phyloP scores from a whole-genome alignment of 2,113 vertebrate genomes.

The Pluvialis apricaria region DNA sequence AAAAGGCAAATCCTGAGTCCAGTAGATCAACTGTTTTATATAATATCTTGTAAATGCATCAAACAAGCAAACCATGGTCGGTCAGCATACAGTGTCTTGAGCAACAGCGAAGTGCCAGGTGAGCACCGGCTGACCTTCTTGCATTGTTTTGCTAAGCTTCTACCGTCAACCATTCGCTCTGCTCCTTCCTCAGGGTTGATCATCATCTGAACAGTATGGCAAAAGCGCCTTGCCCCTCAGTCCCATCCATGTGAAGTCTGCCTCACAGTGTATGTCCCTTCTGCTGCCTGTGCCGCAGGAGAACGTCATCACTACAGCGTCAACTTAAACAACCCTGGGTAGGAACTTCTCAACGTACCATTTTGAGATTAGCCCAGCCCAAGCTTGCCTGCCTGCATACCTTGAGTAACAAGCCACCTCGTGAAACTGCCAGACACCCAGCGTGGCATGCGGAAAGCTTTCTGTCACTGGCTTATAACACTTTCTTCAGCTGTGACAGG shows the following conservation, averaged over 20 bases:
- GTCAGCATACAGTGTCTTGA: background rate
- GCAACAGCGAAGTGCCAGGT: background rate
- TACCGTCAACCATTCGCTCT: background rate
- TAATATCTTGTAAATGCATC: background rate
- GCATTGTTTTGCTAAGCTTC: background rate
- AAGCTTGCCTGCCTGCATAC: background rate
- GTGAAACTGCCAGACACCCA: background rate
- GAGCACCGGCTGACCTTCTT: background rate
- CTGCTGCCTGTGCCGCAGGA: background rate
- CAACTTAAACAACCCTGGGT: background rate
- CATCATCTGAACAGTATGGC: rapidly evolving
- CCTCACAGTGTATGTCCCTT: rapidly evolving
- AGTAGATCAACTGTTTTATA: background rate
- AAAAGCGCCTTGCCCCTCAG: background rate
- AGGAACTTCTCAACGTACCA: background rate
- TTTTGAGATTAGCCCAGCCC: background rate
- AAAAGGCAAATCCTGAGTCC: background rate
- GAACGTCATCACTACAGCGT: background rate
- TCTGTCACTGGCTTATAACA: background rate
- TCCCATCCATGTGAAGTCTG: no score
- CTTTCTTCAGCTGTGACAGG: background rate
- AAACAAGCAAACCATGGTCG: background rate
- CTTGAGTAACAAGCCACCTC: background rate
- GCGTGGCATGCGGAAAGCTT: background rate
- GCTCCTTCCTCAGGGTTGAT: background rate